Conservation (phyloP, 1,140 invertebrate genomes). For the Ceratina calcarata region DNA sequence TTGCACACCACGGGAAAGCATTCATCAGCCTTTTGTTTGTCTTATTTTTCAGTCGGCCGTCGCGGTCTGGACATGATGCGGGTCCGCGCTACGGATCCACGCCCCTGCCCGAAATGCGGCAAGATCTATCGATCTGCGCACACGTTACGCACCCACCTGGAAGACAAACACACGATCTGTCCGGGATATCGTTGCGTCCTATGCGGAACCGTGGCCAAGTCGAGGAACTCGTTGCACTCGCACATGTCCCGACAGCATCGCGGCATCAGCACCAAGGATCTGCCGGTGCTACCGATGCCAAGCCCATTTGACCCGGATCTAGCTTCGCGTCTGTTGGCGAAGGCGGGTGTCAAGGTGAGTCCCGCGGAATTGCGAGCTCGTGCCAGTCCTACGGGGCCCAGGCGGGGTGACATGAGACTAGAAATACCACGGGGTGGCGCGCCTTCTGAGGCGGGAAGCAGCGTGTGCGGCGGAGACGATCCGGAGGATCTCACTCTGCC, state of each 20-base stretch:
- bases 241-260: conserved; percentile 96
- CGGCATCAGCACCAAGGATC: conserved; percentile 94
- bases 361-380: conserved; percentile 89
- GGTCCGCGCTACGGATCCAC: conserved; percentile 93
- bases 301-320: conserved; percentile 93
- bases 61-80: conserved; percentile 90
- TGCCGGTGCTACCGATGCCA: conserved; percentile 94
- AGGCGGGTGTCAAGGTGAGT: conserved; percentile 93
- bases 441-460: conserved; percentile 85
- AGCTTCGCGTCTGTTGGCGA: conserved; percentile 88
- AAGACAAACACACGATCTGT: conserved; percentile 95
- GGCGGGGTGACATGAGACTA: conserved; percentile 88
- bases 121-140: conserved; percentile 96
- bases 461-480: conserved; percentile 88
- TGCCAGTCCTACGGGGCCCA: conserved; percentile 90
- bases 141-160: conserved; percentile 92
- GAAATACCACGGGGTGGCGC: conserved; percentile 84
- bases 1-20: neutral
- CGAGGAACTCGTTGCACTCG: conserved; percentile 93
- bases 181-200: conserved; percentile 94
- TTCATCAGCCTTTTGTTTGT: conserved; percentile 51
- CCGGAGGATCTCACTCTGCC: conserved; percentile 89
- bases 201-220: conserved; percentile 95
- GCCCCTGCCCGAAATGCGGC: conserved; percentile 94
- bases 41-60: conserved; percentile 83